Percentiles rank a stretch among this genome's conserved stretches.
phyloP scores from a whole-genome alignment of 2,113 vertebrate species.

The Pseudopodoces humilis region DNA sequence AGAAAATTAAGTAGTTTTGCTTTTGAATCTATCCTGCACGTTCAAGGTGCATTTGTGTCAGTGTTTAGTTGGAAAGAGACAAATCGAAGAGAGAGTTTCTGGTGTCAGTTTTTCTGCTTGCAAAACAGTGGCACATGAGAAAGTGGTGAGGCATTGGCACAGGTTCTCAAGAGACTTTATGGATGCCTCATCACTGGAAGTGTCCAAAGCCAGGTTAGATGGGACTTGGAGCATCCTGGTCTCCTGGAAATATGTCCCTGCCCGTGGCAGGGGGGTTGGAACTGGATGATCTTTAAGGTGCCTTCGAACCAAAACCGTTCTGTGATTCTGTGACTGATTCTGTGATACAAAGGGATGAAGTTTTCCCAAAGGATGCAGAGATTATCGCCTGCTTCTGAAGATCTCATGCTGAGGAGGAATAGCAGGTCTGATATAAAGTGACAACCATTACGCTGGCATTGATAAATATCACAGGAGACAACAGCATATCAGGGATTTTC shows the following conservation, averaged over 20 bases:
- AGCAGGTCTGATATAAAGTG: not conserved
- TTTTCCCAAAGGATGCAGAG: not conserved
- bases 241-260: not conserved
- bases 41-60: not conserved
- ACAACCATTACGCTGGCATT: not conserved
- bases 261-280: rapidly evolving
- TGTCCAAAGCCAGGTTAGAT: not conserved
- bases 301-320: not conserved
- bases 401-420: not conserved
- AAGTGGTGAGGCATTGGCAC: not conserved
- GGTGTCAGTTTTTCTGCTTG: not conserved
- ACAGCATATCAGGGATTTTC: not conserved
- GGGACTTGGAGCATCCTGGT: not conserved
- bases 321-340: not conserved
- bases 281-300: not conserved
- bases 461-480: not conserved
- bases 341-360: not conserved
- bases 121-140: not conserved
- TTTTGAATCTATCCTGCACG: not conserved
- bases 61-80: not conserved
- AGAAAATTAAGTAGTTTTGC: not conserved
- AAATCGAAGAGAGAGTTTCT: not conserved
- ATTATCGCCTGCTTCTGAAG: not conserved
- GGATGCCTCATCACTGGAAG: not conserved
- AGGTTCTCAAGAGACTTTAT: not conserved